phyloP scores from a whole-genome alignment of 2,888 invertebrate genomes.

The Oscheius onirici region DNA sequence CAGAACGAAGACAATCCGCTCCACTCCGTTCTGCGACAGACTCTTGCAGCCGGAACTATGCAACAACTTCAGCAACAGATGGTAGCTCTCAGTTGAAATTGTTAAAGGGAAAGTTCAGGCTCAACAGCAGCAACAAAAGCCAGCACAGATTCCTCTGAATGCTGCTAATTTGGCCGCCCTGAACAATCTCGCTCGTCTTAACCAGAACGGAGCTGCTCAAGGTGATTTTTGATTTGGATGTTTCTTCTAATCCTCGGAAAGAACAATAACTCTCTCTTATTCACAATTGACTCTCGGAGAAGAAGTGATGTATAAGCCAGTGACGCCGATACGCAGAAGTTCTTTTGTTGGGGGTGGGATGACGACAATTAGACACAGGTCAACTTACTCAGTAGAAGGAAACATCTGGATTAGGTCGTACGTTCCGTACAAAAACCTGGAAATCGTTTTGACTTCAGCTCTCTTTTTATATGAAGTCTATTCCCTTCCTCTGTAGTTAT shows the following conservation, averaged over 20 bases:
- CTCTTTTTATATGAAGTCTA: too few species aligned
- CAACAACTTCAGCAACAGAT: conserved; percentile 46
- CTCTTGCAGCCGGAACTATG: conserved; percentile 51
- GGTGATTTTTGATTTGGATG: conserved; percentile 3
- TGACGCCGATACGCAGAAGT: too few species aligned
- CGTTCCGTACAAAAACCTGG: too few species aligned
- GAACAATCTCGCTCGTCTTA: conserved; percentile 45
- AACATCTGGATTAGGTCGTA: too few species aligned
- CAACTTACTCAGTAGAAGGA: too few species aligned
- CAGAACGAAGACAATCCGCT: conserved; percentile 51
- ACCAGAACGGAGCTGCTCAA: conserved; percentile 30
- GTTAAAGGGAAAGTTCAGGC: background rate
- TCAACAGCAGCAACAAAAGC: conserved; percentile 37
- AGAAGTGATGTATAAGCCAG: too few species aligned
- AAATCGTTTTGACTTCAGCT: too few species aligned
- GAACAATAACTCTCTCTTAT: background rate
- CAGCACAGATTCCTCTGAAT: conserved; percentile 41
- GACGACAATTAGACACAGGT: too few species aligned
- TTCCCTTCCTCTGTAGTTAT: too few species aligned
- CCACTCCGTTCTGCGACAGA: conserved; percentile 55
- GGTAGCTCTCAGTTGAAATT: background rate
- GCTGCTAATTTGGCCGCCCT: conserved; percentile 51
- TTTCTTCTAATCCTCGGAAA: background rate
- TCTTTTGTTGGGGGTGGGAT: too few species aligned
- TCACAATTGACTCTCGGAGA: too few species aligned